Conservation (phyloP, 1,140 invertebrate genomes). For the Aphaenogaster floridana region DNA sequence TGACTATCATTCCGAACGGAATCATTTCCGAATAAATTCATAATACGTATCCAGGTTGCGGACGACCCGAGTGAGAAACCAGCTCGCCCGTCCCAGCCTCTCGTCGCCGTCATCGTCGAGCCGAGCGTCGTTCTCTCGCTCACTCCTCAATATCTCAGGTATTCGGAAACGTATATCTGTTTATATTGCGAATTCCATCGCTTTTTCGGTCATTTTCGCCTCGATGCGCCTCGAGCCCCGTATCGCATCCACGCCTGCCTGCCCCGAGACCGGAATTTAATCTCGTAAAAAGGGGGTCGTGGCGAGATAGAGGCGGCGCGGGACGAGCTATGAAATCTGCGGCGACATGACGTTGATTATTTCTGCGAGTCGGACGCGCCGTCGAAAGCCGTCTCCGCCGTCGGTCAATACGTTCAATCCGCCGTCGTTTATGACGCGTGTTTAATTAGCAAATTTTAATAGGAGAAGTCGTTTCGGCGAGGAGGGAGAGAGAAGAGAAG, state of each 20-base stretch:
- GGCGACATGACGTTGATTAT: constrained; percentile 48
- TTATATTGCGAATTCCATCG: constrained; percentile 4
- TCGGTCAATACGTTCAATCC: constrained; percentile 31
- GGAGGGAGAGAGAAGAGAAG: too few relatives aligned
- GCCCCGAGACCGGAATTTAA: constrained; percentile 48
- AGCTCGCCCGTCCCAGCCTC: neutral
- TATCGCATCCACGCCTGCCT: neutral
- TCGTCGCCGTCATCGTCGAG: neutral
- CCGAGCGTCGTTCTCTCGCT: neutral
- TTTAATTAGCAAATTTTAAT: constrained; percentile 61
- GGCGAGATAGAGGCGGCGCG: constrained; percentile 15
- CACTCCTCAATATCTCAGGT: neutral
- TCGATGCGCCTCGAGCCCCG: neutral
- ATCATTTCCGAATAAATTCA: too few relatives aligned
- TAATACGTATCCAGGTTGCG: too few relatives aligned
- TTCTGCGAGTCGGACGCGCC: constrained; percentile 31
- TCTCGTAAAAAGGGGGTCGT: constrained; percentile 18
- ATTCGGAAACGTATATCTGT: constrained; percentile 7
- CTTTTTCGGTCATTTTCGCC: neutral
- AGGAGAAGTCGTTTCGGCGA: neutral
- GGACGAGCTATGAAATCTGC: constrained; percentile 40
- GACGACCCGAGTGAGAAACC: too few relatives aligned
- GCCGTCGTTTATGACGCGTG: constrained; percentile 31
- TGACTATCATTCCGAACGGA: too few relatives aligned
- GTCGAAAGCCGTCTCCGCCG: constrained; percentile 25